Base-by-base conservation (phyloP, 2,888 invertebrate species). In the Pandemis cinnamomeana region DNA sequence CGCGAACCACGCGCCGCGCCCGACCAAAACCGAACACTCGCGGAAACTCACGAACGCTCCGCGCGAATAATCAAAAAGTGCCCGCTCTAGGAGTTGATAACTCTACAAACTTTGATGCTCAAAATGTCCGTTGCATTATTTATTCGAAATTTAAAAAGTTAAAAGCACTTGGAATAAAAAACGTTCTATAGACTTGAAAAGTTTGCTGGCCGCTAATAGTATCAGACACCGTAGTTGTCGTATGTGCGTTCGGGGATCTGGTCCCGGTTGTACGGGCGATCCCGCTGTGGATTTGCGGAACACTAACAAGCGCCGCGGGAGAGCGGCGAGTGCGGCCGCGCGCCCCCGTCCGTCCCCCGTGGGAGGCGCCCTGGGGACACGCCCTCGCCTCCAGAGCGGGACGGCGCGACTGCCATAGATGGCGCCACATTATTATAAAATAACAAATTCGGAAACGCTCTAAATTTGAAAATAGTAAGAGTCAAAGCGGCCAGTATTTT, bases 291-390 rank as follows among this genome's bases (percentile, higher is more conserved):
- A 92, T 94, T 93, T 91, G 92, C 90, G 91, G 91, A 91, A 89
- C 93, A 93, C 93, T 93, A 93, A 94, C 93, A 93, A 92, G 94
- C 92, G 93, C 91, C 93, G 91, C 92, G 93, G 93, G 93, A 93
- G 89, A 89, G 87, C 90, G 87, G 91, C 86, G 90, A 92, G 92
- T 91, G 91, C 90, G 87, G 90, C 93, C 92, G 88, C 91, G 90
- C 91, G 92, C 92, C 92, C 91, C 91, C 92, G 91, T 89, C 92
- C 90, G 90, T 91, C 92, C 92, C 92, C 91, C 90, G 91, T 87
- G 92, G 92, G 93, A 91, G 91, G 91, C 86, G 91, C 93, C 92
- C 92, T 85, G 82, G 92, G 93, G 92, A 92, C 94, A 95, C 95
- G 94, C 95, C 95, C 94, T 94, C 94, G 92, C 91, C 93, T 89